A percentile compares a stretch with the other conserved stretches of the same genome.
Conservation (phyloP, 2,113 vertebrate genomes). For the Vulpes lagopus region DNA sequence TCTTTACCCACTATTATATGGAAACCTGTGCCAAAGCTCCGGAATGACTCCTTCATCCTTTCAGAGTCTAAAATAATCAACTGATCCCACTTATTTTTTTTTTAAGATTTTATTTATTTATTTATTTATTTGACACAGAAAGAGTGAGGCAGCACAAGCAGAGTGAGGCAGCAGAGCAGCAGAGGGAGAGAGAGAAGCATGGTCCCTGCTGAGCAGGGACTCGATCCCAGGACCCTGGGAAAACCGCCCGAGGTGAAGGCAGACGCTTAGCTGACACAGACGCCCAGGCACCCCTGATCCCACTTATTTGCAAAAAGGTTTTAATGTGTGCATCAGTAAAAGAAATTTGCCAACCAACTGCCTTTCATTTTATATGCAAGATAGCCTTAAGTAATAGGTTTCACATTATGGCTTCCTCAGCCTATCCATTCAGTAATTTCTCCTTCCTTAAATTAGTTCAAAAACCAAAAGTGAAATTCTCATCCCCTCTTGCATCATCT, state of each 20-base stretch:
- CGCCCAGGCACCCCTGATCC: neutral
- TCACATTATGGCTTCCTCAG: neutral
- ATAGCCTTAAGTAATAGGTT: neutral
- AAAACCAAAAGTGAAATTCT: neutral
- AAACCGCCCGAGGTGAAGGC: too few relatives aligned
- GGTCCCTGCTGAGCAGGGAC: too few relatives aligned
- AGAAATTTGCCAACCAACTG: neutral
- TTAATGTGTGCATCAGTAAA: neutral
- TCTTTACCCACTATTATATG: neutral
- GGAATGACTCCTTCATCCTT: neutral
- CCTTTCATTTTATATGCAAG: neutral
- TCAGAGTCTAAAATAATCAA: neutral
- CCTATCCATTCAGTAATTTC: neutral
- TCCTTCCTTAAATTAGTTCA: conserved; percentile 23
- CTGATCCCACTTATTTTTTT: neutral
- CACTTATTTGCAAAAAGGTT: neutral
- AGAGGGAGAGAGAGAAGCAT: too few relatives aligned
- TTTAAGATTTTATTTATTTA: too few relatives aligned
- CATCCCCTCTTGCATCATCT: neutral
- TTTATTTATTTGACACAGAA: too few relatives aligned
- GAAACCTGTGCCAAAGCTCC: neutral
- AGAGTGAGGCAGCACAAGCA: too few relatives aligned
- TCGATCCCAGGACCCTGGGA: too few relatives aligned
- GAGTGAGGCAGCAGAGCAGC: too few relatives aligned
- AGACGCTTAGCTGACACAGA: too few relatives aligned